Percentiles rank a stretch among this genome's conserved stretches.
These are phyloP conservation scores for Lasaia peninsularis DNA, from an alignment of 1,140 invertebrate genomes.

Conservation along the genomic window DNA sequence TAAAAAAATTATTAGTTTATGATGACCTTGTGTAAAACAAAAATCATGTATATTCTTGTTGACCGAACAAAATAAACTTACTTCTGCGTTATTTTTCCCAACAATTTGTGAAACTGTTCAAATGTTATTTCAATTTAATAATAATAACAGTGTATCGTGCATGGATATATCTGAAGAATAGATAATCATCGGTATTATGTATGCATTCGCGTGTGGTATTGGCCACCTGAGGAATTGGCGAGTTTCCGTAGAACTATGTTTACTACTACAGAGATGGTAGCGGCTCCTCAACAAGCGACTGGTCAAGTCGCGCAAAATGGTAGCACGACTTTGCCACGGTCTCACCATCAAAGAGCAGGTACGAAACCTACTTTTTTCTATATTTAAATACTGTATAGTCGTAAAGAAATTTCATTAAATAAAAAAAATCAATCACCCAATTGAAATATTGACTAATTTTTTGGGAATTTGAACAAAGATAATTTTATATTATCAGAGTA, in stretches of 20 bases:
- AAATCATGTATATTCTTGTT: slow-evolving; percentile 36
- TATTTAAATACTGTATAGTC: too few relatives aligned
- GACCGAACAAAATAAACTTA: slow-evolving; percentile 17
- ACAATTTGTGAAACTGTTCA: slow-evolving; percentile 2
- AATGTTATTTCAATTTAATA: slow-evolving; percentile 6
- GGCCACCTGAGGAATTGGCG: slow-evolving; percentile 61
- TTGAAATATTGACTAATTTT: too few relatives aligned
- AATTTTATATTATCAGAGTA: too few relatives aligned
- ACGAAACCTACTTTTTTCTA: slow-evolving; percentile 3
- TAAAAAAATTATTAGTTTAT: slow-evolving; percentile 10
- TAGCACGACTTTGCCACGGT: slow-evolving; percentile 67
- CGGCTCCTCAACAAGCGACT: slow-evolving; percentile 61
- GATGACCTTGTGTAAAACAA: slow-evolving; percentile 54
- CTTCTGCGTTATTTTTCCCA: slow-evolving; percentile 10
- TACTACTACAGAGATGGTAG: slow-evolving; percentile 63
- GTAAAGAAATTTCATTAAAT: too few relatives aligned
- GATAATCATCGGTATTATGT: slow-evolving; percentile 60
- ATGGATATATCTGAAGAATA: slow-evolving; percentile 44
- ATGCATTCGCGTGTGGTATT: slow-evolving; percentile 60
- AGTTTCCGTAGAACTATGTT: slow-evolving; percentile 59
- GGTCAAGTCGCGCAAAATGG: slow-evolving; percentile 60
- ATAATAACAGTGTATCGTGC: slow-evolving; percentile 1
- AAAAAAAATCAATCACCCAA: too few relatives aligned
- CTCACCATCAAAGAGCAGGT: slow-evolving; percentile 76
- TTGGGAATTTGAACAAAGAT: too few relatives aligned